phyloP scores from a whole-genome alignment of 2,113 vertebrate species.

The Takifugu bimaculatus region DNA sequence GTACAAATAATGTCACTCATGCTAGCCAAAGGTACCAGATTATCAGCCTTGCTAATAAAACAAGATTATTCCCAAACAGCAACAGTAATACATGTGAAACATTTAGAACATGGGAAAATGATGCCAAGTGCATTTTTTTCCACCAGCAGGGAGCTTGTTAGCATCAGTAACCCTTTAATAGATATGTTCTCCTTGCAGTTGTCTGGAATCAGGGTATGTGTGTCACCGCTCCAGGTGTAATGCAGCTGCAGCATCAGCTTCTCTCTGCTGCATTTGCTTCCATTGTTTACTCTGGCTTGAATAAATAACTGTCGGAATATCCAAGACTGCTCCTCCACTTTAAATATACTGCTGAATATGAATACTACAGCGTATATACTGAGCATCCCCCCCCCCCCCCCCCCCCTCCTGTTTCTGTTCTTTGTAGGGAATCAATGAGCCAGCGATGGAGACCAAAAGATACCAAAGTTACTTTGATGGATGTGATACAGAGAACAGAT shows the following conservation, averaged over 20 bases:
- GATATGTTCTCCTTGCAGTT: background rate
- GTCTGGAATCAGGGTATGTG: background rate
- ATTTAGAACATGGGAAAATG: no score
- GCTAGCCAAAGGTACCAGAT: no score
- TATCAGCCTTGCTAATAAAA: no score
- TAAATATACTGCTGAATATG: no score
- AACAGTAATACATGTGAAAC: no score
- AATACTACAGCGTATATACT: background rate
- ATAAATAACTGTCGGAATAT: background rate
- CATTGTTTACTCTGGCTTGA: background rate
- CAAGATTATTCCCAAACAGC: no score
- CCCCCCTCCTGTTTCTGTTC: background rate
- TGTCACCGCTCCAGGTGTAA: background rate
- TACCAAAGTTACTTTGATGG: constrained; percentile 92
- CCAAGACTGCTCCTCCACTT: background rate
- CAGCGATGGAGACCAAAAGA: constrained; percentile 96
- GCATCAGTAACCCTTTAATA: no score
- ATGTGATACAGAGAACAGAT: constrained; percentile 87
- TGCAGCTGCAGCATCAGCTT: background rate
- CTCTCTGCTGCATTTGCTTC: background rate
- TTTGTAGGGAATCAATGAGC: constrained; percentile 74
- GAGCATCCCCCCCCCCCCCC: background rate
- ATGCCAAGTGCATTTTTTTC: no score
- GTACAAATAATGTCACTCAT: no score
- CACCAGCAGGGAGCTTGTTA: no score